These are phyloP conservation scores for Sepiola atlantica DNA, from an alignment of 2,888 invertebrate species.

Conservation along the genomic window DNA sequence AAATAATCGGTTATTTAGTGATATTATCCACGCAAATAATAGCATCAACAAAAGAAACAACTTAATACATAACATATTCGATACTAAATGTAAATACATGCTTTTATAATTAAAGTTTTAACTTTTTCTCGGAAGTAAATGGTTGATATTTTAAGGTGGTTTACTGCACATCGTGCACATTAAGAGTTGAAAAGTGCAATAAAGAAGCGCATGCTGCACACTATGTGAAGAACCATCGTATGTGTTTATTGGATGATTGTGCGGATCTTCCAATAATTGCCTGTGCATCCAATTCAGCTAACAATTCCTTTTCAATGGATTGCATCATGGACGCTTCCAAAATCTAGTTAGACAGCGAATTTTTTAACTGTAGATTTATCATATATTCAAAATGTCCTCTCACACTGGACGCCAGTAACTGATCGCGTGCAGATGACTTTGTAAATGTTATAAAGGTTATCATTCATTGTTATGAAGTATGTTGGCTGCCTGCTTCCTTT, in stretches of 20 bases:
- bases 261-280: constrained; percentile 41
- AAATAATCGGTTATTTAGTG: too few species aligned
- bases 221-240: neutral
- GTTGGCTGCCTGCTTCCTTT: too few species aligned
- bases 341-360: neutral
- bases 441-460: neutral
- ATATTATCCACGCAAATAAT: too few species aligned
- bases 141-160: too few species aligned
- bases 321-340: constrained; percentile 2
- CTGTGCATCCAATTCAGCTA: constrained; percentile 40
- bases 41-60: too few species aligned
- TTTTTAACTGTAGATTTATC: neutral
- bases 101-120: too few species aligned
- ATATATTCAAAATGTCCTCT: neutral
- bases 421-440: constrained; percentile 43
- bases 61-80: too few species aligned
- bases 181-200: neutral
- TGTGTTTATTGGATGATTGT: neutral
- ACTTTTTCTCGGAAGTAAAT: too few species aligned
- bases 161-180: too few species aligned
- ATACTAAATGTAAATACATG: too few species aligned
- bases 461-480: neutral
- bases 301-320: constrained; percentile 38
- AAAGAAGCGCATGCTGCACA: neutral
- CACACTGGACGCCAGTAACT: constrained; percentile 2